Conservation (phyloP, 2,888 invertebrate species). For the Drosophila meridiana region DNA sequence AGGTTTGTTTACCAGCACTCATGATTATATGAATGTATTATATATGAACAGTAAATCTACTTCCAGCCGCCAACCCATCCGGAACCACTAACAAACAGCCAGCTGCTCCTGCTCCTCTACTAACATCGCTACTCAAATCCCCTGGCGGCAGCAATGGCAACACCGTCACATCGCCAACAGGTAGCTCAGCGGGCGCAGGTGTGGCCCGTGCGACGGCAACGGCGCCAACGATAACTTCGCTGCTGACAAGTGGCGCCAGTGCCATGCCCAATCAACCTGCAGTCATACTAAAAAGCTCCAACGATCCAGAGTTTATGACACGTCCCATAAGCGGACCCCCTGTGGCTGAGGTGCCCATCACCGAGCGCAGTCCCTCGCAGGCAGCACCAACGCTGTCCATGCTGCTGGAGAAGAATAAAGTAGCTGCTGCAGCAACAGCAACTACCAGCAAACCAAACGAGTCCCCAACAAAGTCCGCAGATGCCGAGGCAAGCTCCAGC, state of each 20-base stretch:
- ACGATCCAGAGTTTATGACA: constrained; percentile 72
- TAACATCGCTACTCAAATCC: constrained; percentile 93
- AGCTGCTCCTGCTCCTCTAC: constrained; percentile 89
- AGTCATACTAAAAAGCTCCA: constrained; percentile 68
- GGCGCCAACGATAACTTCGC: constrained; percentile 85
- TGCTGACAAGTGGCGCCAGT: constrained; percentile 82
- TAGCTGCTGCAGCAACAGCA: constrained; percentile 10
- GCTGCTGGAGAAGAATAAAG: constrained; percentile 87
- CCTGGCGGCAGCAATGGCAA: constrained; percentile 68
- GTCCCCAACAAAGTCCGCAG: constrained; percentile 8
- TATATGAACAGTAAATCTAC: background rate
- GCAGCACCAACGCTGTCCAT: constrained; percentile 91
- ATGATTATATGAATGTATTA: background rate
- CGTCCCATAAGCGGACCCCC: constrained; percentile 84
- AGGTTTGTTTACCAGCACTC: constrained; percentile 11
- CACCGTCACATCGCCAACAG: constrained; percentile 71
- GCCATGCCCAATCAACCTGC: constrained; percentile 75
- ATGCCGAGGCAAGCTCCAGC: constrained; percentile 25
- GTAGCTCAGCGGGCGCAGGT: constrained; percentile 37
- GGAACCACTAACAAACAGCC: constrained; percentile 76
- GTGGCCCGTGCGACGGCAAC: constrained; percentile 75
- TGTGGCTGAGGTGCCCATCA: constrained; percentile 45
- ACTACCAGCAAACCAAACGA: constrained; percentile 23
- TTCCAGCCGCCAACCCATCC: constrained; percentile 15
- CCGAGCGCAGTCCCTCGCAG: constrained; percentile 87